Evolutionary conservation across 2,113 vertebrate genomes (phyloP).

Genomic region (Panthera leo): DNA sequence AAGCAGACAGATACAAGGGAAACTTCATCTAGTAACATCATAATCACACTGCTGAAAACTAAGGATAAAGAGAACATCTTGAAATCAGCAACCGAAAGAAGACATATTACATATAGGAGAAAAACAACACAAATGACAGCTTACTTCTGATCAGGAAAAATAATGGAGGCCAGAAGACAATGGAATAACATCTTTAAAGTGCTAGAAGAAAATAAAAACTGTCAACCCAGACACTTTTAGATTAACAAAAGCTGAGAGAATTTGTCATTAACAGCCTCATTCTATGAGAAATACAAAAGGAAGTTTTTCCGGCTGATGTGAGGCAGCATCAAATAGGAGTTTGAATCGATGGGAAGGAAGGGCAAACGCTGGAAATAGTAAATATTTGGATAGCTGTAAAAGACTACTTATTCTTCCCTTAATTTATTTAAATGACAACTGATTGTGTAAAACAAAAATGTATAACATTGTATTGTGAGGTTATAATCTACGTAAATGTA

Average conservation of each 20-base stretch:
- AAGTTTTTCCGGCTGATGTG: neutral
- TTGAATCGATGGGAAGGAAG: neutral
- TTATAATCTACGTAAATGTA: neutral
- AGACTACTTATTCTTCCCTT: neutral
- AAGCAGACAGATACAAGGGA: neutral
- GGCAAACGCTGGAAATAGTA: neutral
- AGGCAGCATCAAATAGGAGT: neutral
- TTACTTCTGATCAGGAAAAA: neutral
- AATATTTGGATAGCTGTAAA: neutral
- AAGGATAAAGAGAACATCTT: conserved; percentile 20
- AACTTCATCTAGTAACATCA: neutral
- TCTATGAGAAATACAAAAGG: neutral
- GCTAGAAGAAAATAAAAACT: neutral
- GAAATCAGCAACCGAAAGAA: neutral
- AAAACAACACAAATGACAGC: neutral
- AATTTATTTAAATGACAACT: neutral
- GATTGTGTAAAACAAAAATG: neutral
- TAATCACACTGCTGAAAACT: neutral
- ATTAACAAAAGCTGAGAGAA: neutral
- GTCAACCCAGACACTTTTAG: neutral
- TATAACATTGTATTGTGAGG: neutral
- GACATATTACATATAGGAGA: neutral
- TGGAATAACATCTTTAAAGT: neutral
- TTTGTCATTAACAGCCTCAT: neutral
- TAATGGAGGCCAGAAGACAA: neutral